These are phyloP conservation scores for Pterostichus madidus DNA, from an alignment of 2,888 invertebrate genomes.

Conservation along the genomic window DNA sequence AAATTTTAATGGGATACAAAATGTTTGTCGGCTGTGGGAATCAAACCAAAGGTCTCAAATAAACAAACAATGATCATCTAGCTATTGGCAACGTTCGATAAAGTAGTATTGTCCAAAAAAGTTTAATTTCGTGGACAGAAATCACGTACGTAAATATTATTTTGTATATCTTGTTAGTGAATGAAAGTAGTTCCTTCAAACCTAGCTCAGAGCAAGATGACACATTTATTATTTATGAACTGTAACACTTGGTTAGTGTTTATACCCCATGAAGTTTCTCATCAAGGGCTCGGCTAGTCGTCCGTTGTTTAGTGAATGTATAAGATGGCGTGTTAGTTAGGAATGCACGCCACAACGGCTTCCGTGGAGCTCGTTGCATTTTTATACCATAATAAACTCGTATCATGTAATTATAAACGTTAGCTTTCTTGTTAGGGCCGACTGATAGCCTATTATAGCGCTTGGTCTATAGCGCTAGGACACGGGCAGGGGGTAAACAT, in stretches of 20 bases:
- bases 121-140: too few species aligned
- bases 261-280: slow-evolving; percentile 30
- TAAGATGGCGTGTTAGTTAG: slow-evolving; percentile 52
- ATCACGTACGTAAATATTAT: too few species aligned
- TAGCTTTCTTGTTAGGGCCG: slow-evolving; percentile 63
- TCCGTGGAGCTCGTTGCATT: slow-evolving; percentile 53
- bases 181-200: too few species aligned
- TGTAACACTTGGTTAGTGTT: not conserved
- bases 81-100: too few species aligned
- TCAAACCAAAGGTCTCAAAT: too few species aligned
- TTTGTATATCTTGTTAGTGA: too few species aligned
- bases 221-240: slow-evolving; percentile 6
- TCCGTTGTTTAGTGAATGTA: not conserved
- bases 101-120: too few species aligned
- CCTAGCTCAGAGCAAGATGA: not conserved
- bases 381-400: slow-evolving; percentile 63
- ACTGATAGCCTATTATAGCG: slow-evolving; percentile 60
- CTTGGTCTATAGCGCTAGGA: not conserved
- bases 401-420: slow-evolving; percentile 65
- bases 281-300: not conserved
- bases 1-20: too few species aligned
- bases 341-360: slow-evolving; percentile 56
- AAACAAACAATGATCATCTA: too few species aligned
- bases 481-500: not conserved
- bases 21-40: too few species aligned